Evolutionary conservation across 2,888 invertebrate species (phyloP), one percentile per base, ranked within the genome.

Genomic region (Pseudoips prasinana): DNA sequence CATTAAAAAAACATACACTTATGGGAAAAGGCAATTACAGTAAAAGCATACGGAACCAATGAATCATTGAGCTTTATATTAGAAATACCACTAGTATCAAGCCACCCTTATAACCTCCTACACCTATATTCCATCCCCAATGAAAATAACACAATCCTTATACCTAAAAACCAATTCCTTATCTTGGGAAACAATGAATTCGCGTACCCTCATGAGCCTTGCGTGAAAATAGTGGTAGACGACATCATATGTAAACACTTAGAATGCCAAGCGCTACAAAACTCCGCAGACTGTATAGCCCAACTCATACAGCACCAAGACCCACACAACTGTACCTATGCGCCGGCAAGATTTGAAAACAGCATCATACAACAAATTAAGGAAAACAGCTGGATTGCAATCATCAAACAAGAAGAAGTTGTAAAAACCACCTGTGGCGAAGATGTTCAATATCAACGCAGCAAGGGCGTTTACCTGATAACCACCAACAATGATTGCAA

Each of bases 111-210:
- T 14, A 8, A 45, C 22, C 30, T 55, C 0, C 8, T 58, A 24
- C 53, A 55, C 27, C 29, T 59, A 1, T 58, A 53, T 10, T 53
- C 53, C 3, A 47, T 57, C 1, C 51, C 53, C 7, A 54, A 54
- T 4, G n/a, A 46, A 0, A 39, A 46, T 6, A 33, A 51, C 9
- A 48, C 39, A 0, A 45, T 50, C 31, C 38, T 56, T 1, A 53
- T 56, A 1, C 49, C 56, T 0, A 43, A 57, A 41, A 43, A 56
- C 14, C 54, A 48, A 7, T 8, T 8, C 50, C 40, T 57, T 9
- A 33, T 58, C 48, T 52, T 57, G 49, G 52, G 51, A 34, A 57
- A 52, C 35, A 28, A 58, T 10, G 53, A 60, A 32, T 58, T 59
- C 9, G 56, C 53, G 0, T 54, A 58, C 8, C 60, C 56, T 2